Evolutionary conservation across 2,888 invertebrate species (phyloP).

Genomic region (Antitype chi): DNA sequence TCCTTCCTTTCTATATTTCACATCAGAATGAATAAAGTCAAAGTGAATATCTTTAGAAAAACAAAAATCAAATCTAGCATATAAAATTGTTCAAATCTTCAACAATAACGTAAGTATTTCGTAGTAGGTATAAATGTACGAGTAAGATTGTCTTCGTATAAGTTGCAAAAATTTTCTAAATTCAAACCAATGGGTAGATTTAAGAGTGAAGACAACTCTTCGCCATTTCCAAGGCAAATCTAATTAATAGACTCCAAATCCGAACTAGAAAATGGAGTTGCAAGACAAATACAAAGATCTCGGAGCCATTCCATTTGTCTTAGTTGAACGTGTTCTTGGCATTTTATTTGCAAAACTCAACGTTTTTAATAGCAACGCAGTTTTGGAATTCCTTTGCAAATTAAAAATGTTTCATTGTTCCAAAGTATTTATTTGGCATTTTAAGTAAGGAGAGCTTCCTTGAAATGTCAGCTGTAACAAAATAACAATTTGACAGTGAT

Average conservation of each 20-base stretch:
- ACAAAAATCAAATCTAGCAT: background rate
- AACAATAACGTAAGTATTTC: background rate
- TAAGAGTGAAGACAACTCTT: background rate
- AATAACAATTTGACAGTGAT: too few relatives aligned
- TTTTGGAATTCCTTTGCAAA: slow-evolving; percentile 24
- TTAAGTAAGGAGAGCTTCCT: too few relatives aligned
- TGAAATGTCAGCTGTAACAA: too few relatives aligned
- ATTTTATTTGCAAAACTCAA: slow-evolving; percentile 2
- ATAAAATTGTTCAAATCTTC: background rate
- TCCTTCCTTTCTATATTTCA: too few relatives aligned
- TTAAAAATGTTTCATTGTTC: background rate
- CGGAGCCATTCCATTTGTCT: slow-evolving; percentile 31
- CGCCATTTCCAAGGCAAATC: slow-evolving; percentile 7
- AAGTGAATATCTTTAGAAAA: background rate
- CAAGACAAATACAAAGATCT: slow-evolving; percentile 21
- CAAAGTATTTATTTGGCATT: background rate
- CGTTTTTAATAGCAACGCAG: slow-evolving; percentile 15
- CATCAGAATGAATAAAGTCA: background rate
- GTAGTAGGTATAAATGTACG: background rate
- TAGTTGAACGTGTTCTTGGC: slow-evolving; percentile 19
- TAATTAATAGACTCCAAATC: slow-evolving; percentile 14
- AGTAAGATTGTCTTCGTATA: background rate
- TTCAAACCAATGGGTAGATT: background rate
- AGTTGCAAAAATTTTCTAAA: background rate
- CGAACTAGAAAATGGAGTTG: slow-evolving; percentile 9